These are phyloP conservation scores for Danio albolineatus DNA, from an alignment of 2,797 vertebrate genomes.

Conservation along the genomic window DNA sequence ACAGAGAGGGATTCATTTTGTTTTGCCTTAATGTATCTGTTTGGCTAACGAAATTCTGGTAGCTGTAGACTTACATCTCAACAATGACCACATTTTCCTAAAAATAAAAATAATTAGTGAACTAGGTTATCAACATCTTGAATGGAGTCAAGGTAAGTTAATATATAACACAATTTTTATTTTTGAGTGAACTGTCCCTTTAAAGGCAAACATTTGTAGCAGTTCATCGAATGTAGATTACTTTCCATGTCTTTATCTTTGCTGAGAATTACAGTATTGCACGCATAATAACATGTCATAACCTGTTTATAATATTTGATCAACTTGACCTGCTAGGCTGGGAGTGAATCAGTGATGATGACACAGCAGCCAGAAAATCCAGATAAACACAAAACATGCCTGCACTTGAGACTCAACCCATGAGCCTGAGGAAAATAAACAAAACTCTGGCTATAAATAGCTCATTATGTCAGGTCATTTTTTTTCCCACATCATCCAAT, in stretches of 20 bases:
- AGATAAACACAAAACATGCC: constrained; percentile 40
- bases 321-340: neutral
- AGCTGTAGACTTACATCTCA: too few relatives aligned
- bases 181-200: too few relatives aligned
- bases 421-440: constrained; percentile 30
- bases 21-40: too few relatives aligned
- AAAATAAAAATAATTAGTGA: too few relatives aligned
- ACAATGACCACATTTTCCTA: too few relatives aligned
- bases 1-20: too few relatives aligned
- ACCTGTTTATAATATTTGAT: neutral
- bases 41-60: too few relatives aligned
- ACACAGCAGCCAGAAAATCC: constrained; percentile 10
- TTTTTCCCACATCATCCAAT: constrained; percentile 49
- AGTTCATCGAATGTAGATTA: neutral
- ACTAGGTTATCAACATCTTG: too few relatives aligned
- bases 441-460: constrained; percentile 40
- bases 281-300: neutral
- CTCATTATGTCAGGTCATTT: constrained; percentile 9
- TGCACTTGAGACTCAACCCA: constrained; percentile 27
- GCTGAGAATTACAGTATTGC: neutral
- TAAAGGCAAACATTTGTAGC: neutral
- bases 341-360: neutral
- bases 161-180: too few relatives aligned
- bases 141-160: too few relatives aligned
- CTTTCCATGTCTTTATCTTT: neutral